Conservation (phyloP, 2,113 vertebrate species). For the Benitochromis conjunctus region DNA sequence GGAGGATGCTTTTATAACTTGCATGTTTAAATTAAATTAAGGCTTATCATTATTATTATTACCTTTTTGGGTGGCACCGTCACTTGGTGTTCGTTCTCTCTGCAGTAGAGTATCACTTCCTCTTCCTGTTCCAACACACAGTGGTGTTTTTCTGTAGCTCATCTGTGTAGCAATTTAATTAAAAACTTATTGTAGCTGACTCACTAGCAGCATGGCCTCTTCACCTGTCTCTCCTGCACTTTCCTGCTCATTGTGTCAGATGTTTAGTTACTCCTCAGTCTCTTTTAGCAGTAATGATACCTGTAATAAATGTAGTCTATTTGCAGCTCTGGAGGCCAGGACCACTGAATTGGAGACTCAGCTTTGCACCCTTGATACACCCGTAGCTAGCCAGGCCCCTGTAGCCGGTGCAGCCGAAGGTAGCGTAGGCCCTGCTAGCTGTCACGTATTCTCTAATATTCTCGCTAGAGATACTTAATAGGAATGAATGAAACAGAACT, state of each 20-base stretch:
- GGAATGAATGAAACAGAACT: no score
- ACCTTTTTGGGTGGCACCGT: background rate
- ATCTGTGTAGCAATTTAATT: background rate
- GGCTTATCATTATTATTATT: background rate
- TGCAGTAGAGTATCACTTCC: background rate
- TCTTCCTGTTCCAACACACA: background rate
- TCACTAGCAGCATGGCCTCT: background rate
- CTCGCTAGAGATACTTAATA: no score
- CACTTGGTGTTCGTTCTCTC: background rate
- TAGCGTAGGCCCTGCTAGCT: no score
- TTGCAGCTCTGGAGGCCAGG: background rate
- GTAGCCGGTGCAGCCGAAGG: no score
- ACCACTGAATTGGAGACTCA: background rate
- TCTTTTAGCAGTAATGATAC: background rate
- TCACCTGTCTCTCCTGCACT: background rate
- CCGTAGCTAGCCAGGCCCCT: no score
- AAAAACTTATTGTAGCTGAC: background rate
- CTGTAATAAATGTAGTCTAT: background rate
- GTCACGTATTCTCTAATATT: no score
- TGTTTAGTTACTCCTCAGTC: background rate
- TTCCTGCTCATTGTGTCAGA: background rate
- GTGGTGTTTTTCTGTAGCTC: background rate
- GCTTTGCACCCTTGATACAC: background rate
- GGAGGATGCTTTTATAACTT: background rate
- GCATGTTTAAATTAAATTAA: background rate